These are phyloP conservation scores for Eurytemora carolleeae DNA, from an alignment of 1,140 invertebrate genomes.

Conservation along the genomic window DNA sequence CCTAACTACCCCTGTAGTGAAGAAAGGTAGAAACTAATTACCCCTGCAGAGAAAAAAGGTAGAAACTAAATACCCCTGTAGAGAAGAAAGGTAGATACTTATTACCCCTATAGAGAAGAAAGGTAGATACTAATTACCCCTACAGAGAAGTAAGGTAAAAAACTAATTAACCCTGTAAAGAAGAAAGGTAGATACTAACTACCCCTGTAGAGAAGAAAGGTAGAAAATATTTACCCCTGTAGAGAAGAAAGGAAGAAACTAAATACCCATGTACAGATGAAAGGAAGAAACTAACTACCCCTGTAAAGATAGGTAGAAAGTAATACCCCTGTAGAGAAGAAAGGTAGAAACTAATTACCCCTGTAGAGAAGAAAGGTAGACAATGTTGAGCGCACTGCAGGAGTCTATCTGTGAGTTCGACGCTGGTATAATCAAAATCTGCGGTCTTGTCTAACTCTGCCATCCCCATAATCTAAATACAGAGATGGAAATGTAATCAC, in stretches of 20 bases:
- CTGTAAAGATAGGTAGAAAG: conserved; percentile 1
- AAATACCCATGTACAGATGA: conserved; percentile 4
- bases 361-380: conserved; percentile 34
- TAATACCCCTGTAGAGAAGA: not conserved
- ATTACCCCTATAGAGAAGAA: too few relatives aligned
- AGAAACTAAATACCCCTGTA: conserved; percentile 40
- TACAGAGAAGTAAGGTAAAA: conserved; percentile 30
- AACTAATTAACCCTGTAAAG: not conserved
- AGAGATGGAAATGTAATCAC: not conserved
- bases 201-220: too few relatives aligned
- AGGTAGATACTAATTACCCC: too few relatives aligned
- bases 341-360: conserved; percentile 40
- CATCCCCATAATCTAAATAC: conserved; percentile 35
- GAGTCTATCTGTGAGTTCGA: conserved; percentile 53
- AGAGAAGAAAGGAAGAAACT: conserved; percentile 25
- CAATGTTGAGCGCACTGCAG: conserved; percentile 64
- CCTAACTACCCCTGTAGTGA: not conserved
- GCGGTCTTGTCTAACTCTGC: conserved; percentile 44
- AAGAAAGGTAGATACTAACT: too few relatives aligned
- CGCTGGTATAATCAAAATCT: conserved; percentile 47
- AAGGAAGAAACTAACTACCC: conserved; percentile 9
- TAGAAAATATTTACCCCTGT: conserved; percentile 61
- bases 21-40: conserved; percentile 33
- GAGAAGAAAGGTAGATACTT: too few relatives aligned
- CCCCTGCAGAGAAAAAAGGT: conserved; percentile 27